A percentile compares a stretch with the other conserved stretches of the same genome.
phyloP scores from a whole-genome alignment of 2,888 invertebrate genomes.

The Caenorhabditis angaria region DNA sequence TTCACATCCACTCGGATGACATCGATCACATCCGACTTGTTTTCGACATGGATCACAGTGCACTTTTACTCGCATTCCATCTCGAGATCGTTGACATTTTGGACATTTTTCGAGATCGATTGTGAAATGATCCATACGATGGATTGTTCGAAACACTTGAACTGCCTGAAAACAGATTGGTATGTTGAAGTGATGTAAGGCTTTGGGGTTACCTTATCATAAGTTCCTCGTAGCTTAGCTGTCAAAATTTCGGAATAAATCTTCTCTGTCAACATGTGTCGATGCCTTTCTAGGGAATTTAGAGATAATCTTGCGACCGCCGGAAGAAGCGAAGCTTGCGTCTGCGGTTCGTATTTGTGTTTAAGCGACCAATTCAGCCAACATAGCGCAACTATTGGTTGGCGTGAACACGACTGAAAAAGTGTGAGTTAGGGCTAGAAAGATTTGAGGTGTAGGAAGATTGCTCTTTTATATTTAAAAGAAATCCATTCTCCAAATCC shows the following conservation, averaged over 20 bases:
- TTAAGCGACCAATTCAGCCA: conserved; percentile 70
- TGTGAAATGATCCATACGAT: conserved; percentile 69
- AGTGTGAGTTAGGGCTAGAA: too few species aligned
- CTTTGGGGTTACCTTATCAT: conserved; percentile 70
- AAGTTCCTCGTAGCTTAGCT: conserved; percentile 67
- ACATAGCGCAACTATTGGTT: conserved; percentile 69
- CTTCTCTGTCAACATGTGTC: conserved; percentile 68
- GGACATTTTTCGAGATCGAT: conserved; percentile 68
- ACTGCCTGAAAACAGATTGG: conserved; percentile 56
- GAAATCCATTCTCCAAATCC: too few species aligned
- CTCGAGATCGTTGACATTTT: conserved; percentile 62
- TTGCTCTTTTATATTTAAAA: too few species aligned
- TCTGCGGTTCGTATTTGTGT: conserved; percentile 62
- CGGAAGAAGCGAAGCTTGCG: conserved; percentile 57
- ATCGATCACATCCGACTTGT: conserved; percentile 68
- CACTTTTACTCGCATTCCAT: conserved; percentile 63
- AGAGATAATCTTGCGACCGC: conserved; percentile 65
- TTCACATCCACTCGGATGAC: conserved; percentile 66
- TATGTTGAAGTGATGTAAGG: too few species aligned
- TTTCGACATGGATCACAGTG: conserved; percentile 70
- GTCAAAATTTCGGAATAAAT: conserved; percentile 66
- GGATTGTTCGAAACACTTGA: conserved; percentile 68
- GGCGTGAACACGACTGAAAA: conserved; percentile 41
- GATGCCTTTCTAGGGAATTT: conserved; percentile 64
- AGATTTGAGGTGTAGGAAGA: too few species aligned